Base-by-base conservation (phyloP, 2,888 invertebrate genomes). In the Choreutis nemorana region DNA sequence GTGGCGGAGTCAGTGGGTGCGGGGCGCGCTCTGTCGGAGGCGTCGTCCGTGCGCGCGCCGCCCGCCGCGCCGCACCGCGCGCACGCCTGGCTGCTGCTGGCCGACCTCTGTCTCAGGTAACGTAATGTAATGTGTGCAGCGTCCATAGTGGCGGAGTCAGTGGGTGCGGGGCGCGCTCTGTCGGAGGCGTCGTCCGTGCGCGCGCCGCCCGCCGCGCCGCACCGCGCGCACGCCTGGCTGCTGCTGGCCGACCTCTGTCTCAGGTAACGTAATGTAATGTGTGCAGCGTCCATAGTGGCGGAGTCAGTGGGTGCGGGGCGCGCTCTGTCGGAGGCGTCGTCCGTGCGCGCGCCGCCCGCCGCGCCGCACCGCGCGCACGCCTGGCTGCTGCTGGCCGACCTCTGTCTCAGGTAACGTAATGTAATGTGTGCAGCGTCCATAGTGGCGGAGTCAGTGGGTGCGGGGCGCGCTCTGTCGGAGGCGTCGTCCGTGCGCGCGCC, bases 11-110 rank as follows among this genome's bases (percentile, higher is more conserved):
- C 92, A 0, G 61, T 60, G 25, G 93, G 92, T n/a, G n/a, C n/a
- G n/a, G 96, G 95, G 60, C 91, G 94, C 52, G 94, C 96, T 4
- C 72, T 97, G 31, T 95, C 94, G 14, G 95, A 94, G n/a, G 94
- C 92, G n/a, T 67, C 65, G 12, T 57, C 63, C 2, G 36, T 40
- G 30, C 59, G 61, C 3, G 46, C 51, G 24, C n/a, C n/a, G 30
- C 45, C 48, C 26, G 43, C 34, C 28, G 42, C 39, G 26, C 42
- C 39, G 34, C 40, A 37, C 15, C 42, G 45, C 25, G 55, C 59
- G 35, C 54, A 52, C 20, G 68, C 67, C 32, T 97, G 97, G 97
- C 81, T 97, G 32, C 83, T 95, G 28, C 73, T 94, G 14, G 91
- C 93, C 2, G 91, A 94, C 60, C 83, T 94, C 23, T 94, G 93